Base-by-base conservation (phyloP, 1,140 invertebrate species). In the Parasteatoda tepidariorum region DNA sequence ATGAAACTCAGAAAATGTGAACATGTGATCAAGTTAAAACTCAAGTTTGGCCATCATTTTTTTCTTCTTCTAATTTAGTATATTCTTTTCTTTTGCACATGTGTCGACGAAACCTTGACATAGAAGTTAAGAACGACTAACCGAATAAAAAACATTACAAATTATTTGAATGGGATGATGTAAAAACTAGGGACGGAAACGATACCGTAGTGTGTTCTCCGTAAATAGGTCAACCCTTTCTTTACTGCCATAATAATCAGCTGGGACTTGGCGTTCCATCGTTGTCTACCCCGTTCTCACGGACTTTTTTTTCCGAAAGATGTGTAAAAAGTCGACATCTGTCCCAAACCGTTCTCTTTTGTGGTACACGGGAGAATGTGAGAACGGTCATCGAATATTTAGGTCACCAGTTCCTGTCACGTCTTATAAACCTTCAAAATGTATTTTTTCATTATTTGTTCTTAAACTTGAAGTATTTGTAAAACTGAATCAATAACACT, bases 141-240 rank as follows among this genome's bases (percentile, higher is more conserved):
- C 33, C 34, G 24, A 68, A 68, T 11, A 76, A 76, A 76, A 71
- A 71, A 71, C 3, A 33, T 3, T 9, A 22, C 41, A 33, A 71
- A 55, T 73, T 3, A 59, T 73, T 73, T 74, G 55, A 61, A 74
- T 38, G 71, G 11, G 61, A 11, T 59, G 54, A 26, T 57, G 76
- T 41, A 48, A 57, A 76, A 76, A 79, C 30, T 57, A 68, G 9
- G 13, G 6, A 33, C 66, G 78, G 78, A 82, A 81, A 24, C 26
- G 30, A 28, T 28, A 26, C 48, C 28, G 26, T 68, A 79, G 54
- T 82, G 61, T 71, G 66, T 59, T 68, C 22, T 61, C 67, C 22
- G 26, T 54, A 82, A 41, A 4, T 82, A 71, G 78, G 78, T 71
- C 78, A 82, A 82, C 55, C 78, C 78, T 82, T 82, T 82, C 75